Base-by-base conservation (phyloP, 2,888 invertebrate species). In the Aleiodes testaceus region DNA sequence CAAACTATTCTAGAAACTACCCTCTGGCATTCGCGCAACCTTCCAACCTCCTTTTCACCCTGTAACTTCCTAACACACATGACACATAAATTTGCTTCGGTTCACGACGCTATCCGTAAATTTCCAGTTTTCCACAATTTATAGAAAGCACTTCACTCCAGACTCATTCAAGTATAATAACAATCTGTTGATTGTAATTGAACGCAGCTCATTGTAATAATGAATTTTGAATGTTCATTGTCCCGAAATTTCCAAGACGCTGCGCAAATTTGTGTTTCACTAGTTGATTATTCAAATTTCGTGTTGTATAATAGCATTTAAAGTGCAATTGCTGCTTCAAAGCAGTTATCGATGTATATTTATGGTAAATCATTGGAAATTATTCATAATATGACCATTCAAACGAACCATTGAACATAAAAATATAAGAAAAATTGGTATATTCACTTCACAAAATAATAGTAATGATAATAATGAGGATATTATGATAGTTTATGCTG, bases 1-100 rank as follows among this genome's bases (percentile, higher is more conserved):
- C 52, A 66, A 53, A 66, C 44, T 53, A 66, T 36, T 53, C 44
- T 20, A 52, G 52, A 53, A 66, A 52, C 66, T 66, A 22, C 53
- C 44, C 44, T 20, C 22, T 36, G 22, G n/a, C n/a, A 47, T 16
- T 44, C 44, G 14, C 22, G 36, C 42, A 53, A 53, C 20, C 66
- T 44, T 53, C 44, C 22, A 36, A 20, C 22, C 42, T 66, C 52
- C 44, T 50, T 66, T 52, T 42, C 55, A 55, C 30, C 7, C 36
- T 36, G 36, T 22, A 53, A 66, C 50, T 42, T 66, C 14, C 14
- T 52, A 66, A 52, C 44, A 44, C 20, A n/a, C 44, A 22, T 53
- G 53, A 42, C 22, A 44, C 44, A 53, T 22, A 50, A 50, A 44
- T 52, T 44, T 52, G 42, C 53, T 42, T 7, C 18, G 42, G 20